Conservation (phyloP, 2,797 vertebrate genomes). For the Limosa lapponica region DNA sequence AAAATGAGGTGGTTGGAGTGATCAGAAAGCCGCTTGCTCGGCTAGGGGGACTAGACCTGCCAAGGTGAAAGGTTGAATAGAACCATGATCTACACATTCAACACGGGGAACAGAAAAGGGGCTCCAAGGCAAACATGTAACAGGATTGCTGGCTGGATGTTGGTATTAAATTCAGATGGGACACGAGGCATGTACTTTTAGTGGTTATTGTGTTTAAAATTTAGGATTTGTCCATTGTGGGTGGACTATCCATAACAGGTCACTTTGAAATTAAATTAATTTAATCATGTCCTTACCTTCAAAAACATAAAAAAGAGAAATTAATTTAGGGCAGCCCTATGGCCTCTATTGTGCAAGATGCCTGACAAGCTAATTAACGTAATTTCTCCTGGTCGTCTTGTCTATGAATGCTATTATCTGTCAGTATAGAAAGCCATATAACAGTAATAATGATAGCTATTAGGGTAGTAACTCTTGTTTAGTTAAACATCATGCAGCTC, state of each 20-base stretch:
- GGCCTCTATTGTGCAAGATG: neutral
- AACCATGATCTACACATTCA: neutral
- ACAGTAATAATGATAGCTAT: neutral
- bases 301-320: neutral
- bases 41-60: neutral
- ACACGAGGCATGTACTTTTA: neutral
- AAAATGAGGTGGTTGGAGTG: neutral
- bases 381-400: neutral
- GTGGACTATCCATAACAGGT: neutral
- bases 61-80: neutral
- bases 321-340: neutral
- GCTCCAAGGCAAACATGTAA: neutral
- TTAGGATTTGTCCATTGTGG: neutral
- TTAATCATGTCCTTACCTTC: neutral
- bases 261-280: neutral
- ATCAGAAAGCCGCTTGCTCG: neutral
- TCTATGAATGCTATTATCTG: neutral
- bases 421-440: neutral
- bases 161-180: neutral
- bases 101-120: neutral
- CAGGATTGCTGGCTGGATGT: neutral
- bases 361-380: neutral
- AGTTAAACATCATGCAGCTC: neutral
- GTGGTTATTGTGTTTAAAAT: neutral
- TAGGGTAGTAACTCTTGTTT: slow-evolving; percentile 16